A percentile compares a stretch with the other conserved stretches of the same genome.
These are phyloP conservation scores for Tupiocoris notatus DNA, from an alignment of 2,888 invertebrate genomes.

Conservation along the genomic window DNA sequence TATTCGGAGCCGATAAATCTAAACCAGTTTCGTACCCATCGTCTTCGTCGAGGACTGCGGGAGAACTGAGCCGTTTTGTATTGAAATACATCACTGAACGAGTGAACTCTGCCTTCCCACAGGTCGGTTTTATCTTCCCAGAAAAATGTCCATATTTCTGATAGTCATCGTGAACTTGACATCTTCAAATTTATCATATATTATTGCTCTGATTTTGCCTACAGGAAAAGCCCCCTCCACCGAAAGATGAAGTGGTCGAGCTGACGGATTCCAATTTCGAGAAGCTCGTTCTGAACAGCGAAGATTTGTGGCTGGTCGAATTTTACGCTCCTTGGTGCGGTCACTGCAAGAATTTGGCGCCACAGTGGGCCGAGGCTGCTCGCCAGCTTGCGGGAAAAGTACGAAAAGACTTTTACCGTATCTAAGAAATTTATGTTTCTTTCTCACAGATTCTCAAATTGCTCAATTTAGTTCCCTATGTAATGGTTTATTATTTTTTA, in stretches of 20 bases:
- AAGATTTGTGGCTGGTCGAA: constrained; percentile 96
- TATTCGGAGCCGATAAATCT: constrained; percentile 24
- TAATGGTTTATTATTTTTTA: too few relatives aligned
- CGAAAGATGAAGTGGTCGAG: constrained; percentile 73
- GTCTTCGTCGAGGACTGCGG: constrained; percentile 13
- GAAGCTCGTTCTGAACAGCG: constrained; percentile 82
- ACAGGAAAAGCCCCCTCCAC: constrained; percentile 30
- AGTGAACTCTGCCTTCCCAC: constrained; percentile 11
- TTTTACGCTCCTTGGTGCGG: constrained; percentile 98
- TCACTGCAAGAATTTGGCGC: constrained; percentile 93
- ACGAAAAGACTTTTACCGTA: too few relatives aligned
- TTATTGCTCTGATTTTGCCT: neutral
- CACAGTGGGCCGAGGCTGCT: constrained; percentile 95
- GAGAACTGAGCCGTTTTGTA: constrained; percentile 30
- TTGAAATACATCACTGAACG: constrained; percentile 21
- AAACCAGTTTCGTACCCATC: constrained; percentile 26
- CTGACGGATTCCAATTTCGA: constrained; percentile 96
- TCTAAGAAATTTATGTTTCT: too few relatives aligned
- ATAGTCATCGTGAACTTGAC: too few relatives aligned
- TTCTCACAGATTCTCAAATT: too few relatives aligned
- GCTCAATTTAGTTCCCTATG: too few relatives aligned
- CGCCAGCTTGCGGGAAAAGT: constrained; percentile 87
- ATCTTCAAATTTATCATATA: neutral
- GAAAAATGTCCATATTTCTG: too few relatives aligned
- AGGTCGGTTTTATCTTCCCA: constrained; percentile 7